A percentile compares a stretch with the other conserved stretches of the same genome.
phyloP scores from a whole-genome alignment of 2,888 invertebrate species.

The Caenorhabditis sp. region DNA sequence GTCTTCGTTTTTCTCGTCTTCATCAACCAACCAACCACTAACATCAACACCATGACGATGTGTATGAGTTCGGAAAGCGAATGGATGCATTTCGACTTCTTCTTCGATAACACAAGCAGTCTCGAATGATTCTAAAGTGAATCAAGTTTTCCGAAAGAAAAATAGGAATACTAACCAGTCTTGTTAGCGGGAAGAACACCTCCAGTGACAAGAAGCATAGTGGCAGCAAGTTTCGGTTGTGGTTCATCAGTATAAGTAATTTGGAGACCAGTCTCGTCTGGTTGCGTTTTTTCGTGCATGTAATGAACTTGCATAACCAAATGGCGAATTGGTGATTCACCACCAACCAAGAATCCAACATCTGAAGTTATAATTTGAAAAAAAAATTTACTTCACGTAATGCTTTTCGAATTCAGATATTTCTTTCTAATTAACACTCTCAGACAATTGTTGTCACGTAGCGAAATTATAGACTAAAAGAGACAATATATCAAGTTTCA shows the following conservation, averaged over 20 bases:
- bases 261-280: constrained; percentile 45
- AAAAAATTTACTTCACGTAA: background rate
- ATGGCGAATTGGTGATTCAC: constrained; percentile 83
- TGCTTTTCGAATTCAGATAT: too few relatives aligned
- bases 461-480: too few relatives aligned
- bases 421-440: too few relatives aligned
- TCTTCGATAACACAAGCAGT: constrained; percentile 81
- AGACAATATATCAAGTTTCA: too few relatives aligned
- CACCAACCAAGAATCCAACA: constrained; percentile 89
- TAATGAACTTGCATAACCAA: constrained; percentile 81
- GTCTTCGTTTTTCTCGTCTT: constrained; percentile 72
- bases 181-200: constrained; percentile 77
- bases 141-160: too few relatives aligned
- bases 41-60: constrained; percentile 76
- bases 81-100: constrained; percentile 86
- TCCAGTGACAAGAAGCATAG: constrained; percentile 86
- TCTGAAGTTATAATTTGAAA: constrained; percentile 11
- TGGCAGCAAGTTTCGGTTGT: constrained; percentile 85
- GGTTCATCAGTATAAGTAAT: constrained; percentile 57
- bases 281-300: constrained; percentile 42
- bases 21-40: constrained; percentile 64
- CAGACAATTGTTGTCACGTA: too few relatives aligned
- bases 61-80: constrained; percentile 91
- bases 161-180: too few relatives aligned
- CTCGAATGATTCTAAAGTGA: constrained; percentile 83